Base-by-base conservation (phyloP, 2,113 vertebrate species). In the Muscicapa adusta region DNA sequence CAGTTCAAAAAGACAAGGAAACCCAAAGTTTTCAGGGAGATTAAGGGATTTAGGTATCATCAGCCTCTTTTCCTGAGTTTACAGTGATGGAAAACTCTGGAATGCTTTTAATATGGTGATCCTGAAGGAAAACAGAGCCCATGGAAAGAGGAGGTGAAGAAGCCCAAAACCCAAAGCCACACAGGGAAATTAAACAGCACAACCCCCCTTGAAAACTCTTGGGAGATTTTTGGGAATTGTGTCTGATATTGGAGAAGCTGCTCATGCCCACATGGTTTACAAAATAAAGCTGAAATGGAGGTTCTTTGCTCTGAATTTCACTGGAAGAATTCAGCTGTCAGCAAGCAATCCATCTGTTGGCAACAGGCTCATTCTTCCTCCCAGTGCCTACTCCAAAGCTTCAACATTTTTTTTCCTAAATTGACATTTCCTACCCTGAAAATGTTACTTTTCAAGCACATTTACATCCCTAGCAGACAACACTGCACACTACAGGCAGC, bases 271-370 rank as follows among this genome's bases (percentile, higher is more conserved):
- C 0, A 2, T 25, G 50, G 50, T 26, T 84, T 12, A 26, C 7
- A 51, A 79, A 88, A 26, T 0, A 8, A 26, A 40, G 47, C 63
- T 56, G 68, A 47, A 81, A 62, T 0, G 3, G 0, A 5, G 58
- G 19, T 6, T 56, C 6, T 10, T 29, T 67, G 10, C 8, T 29
- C 58, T 25, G 56, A 57, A 25, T 9, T 38, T 50, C 85, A 73
- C 34, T 62, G 63, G 14, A 45, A n/a, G 36, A 34, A 51, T 2
- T 23, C 26, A 36, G 10, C 0, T 77, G 80, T 15, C 89, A 92
- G 67, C 34, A 42, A 53, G 1, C 8, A 71, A 42, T 6, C 3
- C 5, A 20, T 8, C 87, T 47, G 4, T 0, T 6, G 5, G 51
- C 57, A 47, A 19, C 0, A 19, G 61, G 22, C 54, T 53, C 34